Evolutionary conservation across 1,140 invertebrate species (phyloP).

Genomic region (Theocolax elegans): DNA sequence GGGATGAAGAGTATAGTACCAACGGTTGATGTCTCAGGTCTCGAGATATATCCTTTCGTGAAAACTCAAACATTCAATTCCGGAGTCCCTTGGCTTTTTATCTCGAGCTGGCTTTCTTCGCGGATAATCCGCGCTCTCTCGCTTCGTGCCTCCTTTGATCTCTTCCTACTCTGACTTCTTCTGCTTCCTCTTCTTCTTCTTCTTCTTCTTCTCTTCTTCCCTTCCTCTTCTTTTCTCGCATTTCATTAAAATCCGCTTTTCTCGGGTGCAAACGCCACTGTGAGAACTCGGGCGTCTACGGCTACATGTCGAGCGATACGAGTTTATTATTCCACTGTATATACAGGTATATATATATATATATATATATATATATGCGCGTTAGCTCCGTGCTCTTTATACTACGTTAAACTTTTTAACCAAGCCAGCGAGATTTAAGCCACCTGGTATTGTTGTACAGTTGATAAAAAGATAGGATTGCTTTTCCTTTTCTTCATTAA

Average conservation of each 20-base stretch:
- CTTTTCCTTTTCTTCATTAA: too few species aligned
- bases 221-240: neutral
- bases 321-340: neutral
- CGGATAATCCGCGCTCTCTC: constrained; percentile 21
- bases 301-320: neutral
- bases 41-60: constrained; percentile 26
- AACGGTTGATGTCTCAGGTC: constrained; percentile 27
- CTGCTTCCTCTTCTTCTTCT: neutral
- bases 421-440: too few species aligned
- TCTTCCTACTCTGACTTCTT: too few species aligned
- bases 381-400: too few species aligned
- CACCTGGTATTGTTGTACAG: too few species aligned
- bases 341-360: too few species aligned
- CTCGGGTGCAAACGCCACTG: neutral
- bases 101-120: neutral
- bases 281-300: neutral
- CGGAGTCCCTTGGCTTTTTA: neutral
- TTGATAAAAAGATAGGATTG: too few species aligned
- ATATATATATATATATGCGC: too few species aligned
- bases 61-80: constrained; percentile 46
- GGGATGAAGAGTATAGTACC: neutral
- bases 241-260: constrained; percentile 35
- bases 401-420: too few species aligned
- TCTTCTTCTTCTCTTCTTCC: neutral
- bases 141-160: too few species aligned